phyloP scores from a whole-genome alignment of 2,113 vertebrate species.

The Malurus alboscapulatus region DNA sequence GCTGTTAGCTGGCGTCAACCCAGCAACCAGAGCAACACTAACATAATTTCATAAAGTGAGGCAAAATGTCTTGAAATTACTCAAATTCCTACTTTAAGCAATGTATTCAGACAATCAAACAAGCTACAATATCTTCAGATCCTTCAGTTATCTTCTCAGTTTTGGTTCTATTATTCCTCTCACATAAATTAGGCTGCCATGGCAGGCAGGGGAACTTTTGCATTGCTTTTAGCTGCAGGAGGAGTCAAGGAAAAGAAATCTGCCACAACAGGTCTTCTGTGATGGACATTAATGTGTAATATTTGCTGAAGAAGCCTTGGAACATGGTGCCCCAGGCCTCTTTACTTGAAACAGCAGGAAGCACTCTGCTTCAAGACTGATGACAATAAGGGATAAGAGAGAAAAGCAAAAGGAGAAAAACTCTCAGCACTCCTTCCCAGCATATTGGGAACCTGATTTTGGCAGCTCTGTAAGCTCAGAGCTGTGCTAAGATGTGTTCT shows the following conservation, averaged over 20 bases:
- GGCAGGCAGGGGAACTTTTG: not conserved
- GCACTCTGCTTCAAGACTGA: not conserved
- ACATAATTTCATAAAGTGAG: not conserved
- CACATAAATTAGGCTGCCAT: not conserved
- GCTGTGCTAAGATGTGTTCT: conserved; percentile 34
- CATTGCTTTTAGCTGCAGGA: not conserved
- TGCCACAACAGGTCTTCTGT: not conserved
- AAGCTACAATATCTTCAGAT: not conserved
- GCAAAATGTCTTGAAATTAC: not conserved
- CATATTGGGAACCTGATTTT: conserved; percentile 26
- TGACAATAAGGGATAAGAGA: not conserved
- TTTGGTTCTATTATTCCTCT: not conserved
- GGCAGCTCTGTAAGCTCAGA: conserved; percentile 44
- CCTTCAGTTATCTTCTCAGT: not conserved
- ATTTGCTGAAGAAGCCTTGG: not conserved
- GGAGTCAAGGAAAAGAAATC: not conserved
- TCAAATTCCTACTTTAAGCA: not conserved
- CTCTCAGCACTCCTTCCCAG: not conserved
- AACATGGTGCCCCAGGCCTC: not conserved
- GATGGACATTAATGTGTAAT: not conserved
- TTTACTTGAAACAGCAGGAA: not conserved
- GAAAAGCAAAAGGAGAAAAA: conserved; percentile 14
- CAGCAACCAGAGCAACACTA: not conserved
- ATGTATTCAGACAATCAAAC: not conserved
- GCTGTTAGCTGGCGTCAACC: not conserved